Base-by-base conservation (phyloP, 2,888 invertebrate genomes). In the Eugnorisma glareosa region DNA sequence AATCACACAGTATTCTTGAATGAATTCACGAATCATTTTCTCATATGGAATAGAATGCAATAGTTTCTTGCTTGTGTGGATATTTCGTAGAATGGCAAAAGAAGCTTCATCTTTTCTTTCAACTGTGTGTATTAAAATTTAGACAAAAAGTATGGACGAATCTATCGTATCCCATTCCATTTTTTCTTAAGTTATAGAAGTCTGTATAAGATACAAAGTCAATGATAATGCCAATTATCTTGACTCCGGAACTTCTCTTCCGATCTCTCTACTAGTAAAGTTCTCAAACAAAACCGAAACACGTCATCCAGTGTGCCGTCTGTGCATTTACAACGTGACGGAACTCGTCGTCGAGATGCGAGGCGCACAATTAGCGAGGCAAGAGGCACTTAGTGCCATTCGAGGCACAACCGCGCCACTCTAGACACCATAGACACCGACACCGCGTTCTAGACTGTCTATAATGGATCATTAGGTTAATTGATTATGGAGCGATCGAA, bases 361-460 rank as follows among this genome's bases (percentile, higher is more conserved):
- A 86, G 85, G 83, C 79, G 85, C 77, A 91, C 91, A 95, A 95
- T 95, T 95, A 95, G 88, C 87, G 90, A 81, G 87, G 84, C 92
- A 90, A 94, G 94, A 90, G 93, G 90, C 93, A 92, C 94, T 94
- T 93, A 93, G 90, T 75, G 89, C 89, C 86, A 85, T 91, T 93
- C 90, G 87, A 85, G 89, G 88, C 89, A 89, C 87, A 81, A 87
- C 88, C 88, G 86, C 86, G 90, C 86, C 89, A 84, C 85, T 88
- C 86, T 72, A 85, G 75, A 43, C 71, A 78, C 54, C 69, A 77
- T 71, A 85, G 76, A 51, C 73, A 82, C 48, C 69, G 79, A 75
- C 79, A 84, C 84, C 84, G 72, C 81, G 84, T 66, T 70, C 69
- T 69, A 79, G 51, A 61, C 71, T 70, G 77, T 71, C 69, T 75